Percentiles rank a stretch among this genome's conserved stretches.
Evolutionary conservation across 2,888 invertebrate species (phyloP).

Genomic region (Clivina fossor): DNA sequence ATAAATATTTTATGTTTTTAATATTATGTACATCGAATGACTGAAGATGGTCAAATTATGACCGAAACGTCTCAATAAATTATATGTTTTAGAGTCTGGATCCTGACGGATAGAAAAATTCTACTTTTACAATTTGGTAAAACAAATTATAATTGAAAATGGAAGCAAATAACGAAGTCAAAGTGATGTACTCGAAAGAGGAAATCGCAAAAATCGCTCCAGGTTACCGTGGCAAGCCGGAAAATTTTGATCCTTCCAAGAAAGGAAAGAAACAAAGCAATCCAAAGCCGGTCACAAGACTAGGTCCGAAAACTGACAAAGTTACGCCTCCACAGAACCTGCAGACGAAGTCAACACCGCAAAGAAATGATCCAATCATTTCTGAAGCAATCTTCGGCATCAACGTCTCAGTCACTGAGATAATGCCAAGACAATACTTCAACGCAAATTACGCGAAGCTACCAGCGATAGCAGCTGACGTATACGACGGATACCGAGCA

Average conservation of each 20-base stretch:
- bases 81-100: constrained; percentile 1
- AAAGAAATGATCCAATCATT: constrained; percentile 35
- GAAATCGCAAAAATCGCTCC: constrained; percentile 36
- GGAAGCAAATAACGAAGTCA: constrained; percentile 11
- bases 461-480: constrained; percentile 39
- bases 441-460: constrained; percentile 37
- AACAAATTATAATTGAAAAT: neutral
- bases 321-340: constrained; percentile 11
- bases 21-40: too few species aligned
- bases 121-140: neutral
- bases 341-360: constrained; percentile 15
- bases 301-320: neutral
- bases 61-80: too few species aligned
- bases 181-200: constrained; percentile 25
- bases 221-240: constrained; percentile 36
- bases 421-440: constrained; percentile 40
- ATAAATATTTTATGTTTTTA: too few species aligned
- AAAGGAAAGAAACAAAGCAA: constrained; percentile 17
- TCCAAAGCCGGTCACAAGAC: constrained; percentile 6
- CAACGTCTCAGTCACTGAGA: constrained; percentile 39
- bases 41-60: too few species aligned
- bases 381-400: constrained; percentile 42
- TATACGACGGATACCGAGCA: constrained; percentile 38
- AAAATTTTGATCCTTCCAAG: constrained; percentile 35
- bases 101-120: constrained; percentile 7